Evolutionary conservation across 2,797 vertebrate genomes (phyloP).

Genomic region (Champsocephalus esox): DNA sequence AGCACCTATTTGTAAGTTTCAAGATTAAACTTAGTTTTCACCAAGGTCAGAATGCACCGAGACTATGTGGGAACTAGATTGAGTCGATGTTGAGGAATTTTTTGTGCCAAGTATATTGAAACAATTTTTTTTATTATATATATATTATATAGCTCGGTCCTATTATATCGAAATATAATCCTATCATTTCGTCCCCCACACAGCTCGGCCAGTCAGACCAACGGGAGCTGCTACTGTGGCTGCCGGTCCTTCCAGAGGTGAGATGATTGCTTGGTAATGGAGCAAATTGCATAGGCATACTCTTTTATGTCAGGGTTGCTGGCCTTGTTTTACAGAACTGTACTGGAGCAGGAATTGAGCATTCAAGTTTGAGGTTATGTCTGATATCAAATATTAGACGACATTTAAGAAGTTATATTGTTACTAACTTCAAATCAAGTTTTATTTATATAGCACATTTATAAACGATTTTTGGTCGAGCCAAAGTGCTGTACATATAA

Average conservation of each 20-base stretch:
- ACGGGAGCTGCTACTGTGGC: conserved; percentile 81
- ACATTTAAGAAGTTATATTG: not conserved
- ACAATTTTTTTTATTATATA: not conserved
- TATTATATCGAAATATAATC: not conserved
- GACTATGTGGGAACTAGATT: not conserved
- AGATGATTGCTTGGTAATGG: conserved; percentile 1
- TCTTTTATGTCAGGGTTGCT: not conserved
- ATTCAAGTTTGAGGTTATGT: not conserved
- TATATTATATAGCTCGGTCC: no score
- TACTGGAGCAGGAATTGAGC: not conserved
- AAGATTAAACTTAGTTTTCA: not conserved
- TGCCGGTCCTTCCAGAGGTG: conserved; percentile 80
- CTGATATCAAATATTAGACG: not conserved
- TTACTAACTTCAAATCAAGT: not conserved
- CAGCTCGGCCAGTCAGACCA: conserved; percentile 68
- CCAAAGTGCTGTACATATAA: no score
- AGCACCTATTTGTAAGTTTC: conserved; percentile 68
- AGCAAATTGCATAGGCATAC: not conserved
- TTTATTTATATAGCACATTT: no score
- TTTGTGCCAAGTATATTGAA: not conserved
- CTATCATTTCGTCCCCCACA: not conserved
- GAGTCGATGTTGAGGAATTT: not conserved
- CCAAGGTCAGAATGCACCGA: not conserved
- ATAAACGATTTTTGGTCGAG: no score
- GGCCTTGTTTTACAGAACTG: not conserved